Conservation (phyloP, 2,113 vertebrate genomes). For the Trichechus manatus region DNA sequence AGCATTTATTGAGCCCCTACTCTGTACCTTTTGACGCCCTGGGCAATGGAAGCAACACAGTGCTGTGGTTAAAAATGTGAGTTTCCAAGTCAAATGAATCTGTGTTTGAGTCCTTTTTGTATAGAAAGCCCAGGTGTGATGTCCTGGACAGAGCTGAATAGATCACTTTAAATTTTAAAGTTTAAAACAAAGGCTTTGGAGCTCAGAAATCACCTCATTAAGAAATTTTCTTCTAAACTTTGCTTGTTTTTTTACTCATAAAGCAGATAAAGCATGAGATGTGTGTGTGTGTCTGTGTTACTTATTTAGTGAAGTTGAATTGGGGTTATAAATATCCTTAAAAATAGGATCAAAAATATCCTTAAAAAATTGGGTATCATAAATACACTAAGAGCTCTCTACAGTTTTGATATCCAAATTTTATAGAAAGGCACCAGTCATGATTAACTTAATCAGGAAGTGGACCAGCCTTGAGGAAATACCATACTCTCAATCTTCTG, state of each 20-base stretch:
- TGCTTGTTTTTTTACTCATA: not conserved
- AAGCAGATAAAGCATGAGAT: not conserved
- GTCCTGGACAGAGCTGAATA: not conserved
- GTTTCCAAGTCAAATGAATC: not conserved
- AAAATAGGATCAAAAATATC: not conserved
- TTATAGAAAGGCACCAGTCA: not conserved
- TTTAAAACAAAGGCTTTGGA: slow-evolving; percentile 20
- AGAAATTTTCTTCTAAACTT: slow-evolving; percentile 49
- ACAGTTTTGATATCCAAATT: not conserved
- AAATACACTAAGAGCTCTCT: not conserved
- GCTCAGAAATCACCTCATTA: not conserved
- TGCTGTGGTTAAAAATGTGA: not conserved
- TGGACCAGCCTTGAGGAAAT: not conserved
- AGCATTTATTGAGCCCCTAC: not conserved
- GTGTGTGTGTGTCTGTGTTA: not conserved
- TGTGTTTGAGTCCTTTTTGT: not conserved
- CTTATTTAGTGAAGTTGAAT: not conserved
- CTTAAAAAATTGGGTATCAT: not conserved
- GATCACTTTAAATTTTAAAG: not conserved
- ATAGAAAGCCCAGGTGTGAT: not conserved
- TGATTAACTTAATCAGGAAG: not conserved
- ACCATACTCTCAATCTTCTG: not conserved
- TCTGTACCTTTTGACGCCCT: not conserved
- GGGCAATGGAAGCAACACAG: not conserved
- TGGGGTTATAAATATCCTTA: not conserved